Conservation (phyloP, 2,888 invertebrate genomes). For the Mesorhabditis belari region DNA sequence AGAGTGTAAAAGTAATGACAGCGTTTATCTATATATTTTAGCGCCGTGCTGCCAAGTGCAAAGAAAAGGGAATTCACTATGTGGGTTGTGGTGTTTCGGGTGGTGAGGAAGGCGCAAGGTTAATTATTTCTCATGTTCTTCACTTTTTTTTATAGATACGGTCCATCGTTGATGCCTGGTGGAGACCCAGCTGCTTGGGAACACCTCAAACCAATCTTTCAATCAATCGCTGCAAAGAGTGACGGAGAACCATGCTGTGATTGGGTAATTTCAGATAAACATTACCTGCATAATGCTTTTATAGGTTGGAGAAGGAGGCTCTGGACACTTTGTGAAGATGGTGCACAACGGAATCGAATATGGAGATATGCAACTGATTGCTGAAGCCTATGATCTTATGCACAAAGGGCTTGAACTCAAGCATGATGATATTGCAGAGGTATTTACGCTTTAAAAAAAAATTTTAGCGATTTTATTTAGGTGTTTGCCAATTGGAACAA, state of each 20-base stretch:
- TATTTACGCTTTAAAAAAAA: conserved; percentile 48
- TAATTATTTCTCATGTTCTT: neutral
- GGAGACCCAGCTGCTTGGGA: conserved; percentile 90
- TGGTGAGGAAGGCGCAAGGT: conserved; percentile 73
- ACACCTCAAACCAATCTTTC: conserved; percentile 82
- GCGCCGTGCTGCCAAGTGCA: conserved; percentile 72
- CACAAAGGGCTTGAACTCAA: conserved; percentile 65
- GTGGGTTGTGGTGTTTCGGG: conserved; percentile 93
- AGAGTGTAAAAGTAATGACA: no score
- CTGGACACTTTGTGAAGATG: conserved; percentile 99
- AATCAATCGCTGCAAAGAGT: conserved; percentile 81
- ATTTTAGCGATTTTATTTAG: conserved; percentile 44
- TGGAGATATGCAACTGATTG: conserved; percentile 98
- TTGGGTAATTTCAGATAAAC: conserved; percentile 63
- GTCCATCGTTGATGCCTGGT: conserved; percentile 97
- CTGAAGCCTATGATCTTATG: conserved; percentile 92
- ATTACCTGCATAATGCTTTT: conserved; percentile 1
- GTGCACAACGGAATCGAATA: conserved; percentile 99
- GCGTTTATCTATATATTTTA: conserved; percentile 56
- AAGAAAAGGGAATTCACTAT: conserved; percentile 72
- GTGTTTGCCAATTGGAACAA: conserved; percentile 91
- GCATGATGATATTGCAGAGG: conserved; percentile 71
- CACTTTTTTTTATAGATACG: conserved; percentile 55
- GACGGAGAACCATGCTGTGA: conserved; percentile 90
- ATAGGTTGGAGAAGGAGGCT: conserved; percentile 82